phyloP scores from a whole-genome alignment of 2,113 vertebrate genomes.

The Drymodes brunneopygia region DNA sequence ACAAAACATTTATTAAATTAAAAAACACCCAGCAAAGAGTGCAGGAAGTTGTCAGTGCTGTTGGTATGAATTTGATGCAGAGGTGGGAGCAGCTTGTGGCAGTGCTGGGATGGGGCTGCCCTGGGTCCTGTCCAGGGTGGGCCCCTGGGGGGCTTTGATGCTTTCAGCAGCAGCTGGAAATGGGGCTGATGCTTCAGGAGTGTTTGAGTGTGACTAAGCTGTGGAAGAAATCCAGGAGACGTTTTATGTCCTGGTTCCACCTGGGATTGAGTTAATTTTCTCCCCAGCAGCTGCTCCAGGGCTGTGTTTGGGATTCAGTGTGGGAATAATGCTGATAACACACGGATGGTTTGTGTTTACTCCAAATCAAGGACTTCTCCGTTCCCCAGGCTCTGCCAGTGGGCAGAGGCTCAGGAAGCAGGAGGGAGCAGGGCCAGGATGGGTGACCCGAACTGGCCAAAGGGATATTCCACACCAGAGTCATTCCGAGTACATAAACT shows the following conservation, averaged over 20 bases:
- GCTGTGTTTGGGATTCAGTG: not conserved
- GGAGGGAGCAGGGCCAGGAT: not conserved
- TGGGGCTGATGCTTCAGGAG: not conserved
- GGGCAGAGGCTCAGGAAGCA: not conserved
- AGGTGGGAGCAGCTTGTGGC: not conserved
- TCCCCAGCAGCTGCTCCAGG: not conserved
- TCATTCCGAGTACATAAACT: not conserved
- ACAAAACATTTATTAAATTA: not conserved
- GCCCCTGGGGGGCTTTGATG: not conserved
- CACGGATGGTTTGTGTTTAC: not conserved
- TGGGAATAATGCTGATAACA: not conserved
- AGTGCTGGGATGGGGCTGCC: not conserved
- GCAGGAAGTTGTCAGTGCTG: not conserved
- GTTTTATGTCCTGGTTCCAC: not conserved
- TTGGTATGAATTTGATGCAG: not conserved
- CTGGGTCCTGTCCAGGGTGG: not conserved
- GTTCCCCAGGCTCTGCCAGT: not conserved
- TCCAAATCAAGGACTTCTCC: not conserved
- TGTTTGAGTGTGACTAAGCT: not conserved
- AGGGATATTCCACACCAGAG: not conserved
- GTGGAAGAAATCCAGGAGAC: not conserved
- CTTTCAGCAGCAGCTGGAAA: not conserved
- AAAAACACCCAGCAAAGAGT: not conserved
- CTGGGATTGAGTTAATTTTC: not conserved
- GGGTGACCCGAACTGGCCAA: not conserved